Evolutionary conservation across 2,888 invertebrate genomes (phyloP), one percentile per base, ranked within the genome.

Genomic region (Chymomyza caudatula): DNA sequence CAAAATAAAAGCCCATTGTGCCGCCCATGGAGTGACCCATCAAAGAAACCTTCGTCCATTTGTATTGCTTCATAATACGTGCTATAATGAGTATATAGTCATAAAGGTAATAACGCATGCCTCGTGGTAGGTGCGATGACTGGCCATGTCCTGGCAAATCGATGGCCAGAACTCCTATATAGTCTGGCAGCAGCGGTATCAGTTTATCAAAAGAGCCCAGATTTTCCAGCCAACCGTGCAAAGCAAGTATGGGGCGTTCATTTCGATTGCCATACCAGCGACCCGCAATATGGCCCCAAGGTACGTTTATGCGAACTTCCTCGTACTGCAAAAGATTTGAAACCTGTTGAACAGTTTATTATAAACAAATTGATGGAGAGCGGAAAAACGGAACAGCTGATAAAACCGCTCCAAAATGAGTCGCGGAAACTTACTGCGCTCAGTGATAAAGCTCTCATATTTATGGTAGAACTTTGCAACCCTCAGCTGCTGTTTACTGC

Each of bases 191-290:
- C 62, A 93, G 86, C 0, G 94, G 94, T 23, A 93, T 92, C 53
- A 95, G 85, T 0, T 92, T 92, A 84, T 95, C 94, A 91, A 94
- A 96, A 0, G 94, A 92, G 22, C 93, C 94, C 22, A 94, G 93
- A 85, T 95, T 95, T 89, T 96, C 95, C 89, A 93, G 93, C 94
- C 94, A 95, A 0, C 95, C 95, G 84, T 95, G 95, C 0, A 95
- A 77, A 0, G 93, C 93, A 52, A 95, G 84, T 42, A 95, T 92
- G 0, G 95, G 95, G 59, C 93, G 91, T 42, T 91, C 90, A 63
- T 92, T 89, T 64, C 91, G 91, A 37, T 91, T 91, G 42, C 95
- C 94, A 93, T 95, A 95, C 90, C 94, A 91, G 85, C 94, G 94
- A 2, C 92, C 94, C 3, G 93, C 91, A n/a, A 95, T 80, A 76